Percentiles rank a stretch among this genome's conserved stretches.
Conservation (phyloP, 1,140 invertebrate genomes). For the Aradophagus sp. region DNA sequence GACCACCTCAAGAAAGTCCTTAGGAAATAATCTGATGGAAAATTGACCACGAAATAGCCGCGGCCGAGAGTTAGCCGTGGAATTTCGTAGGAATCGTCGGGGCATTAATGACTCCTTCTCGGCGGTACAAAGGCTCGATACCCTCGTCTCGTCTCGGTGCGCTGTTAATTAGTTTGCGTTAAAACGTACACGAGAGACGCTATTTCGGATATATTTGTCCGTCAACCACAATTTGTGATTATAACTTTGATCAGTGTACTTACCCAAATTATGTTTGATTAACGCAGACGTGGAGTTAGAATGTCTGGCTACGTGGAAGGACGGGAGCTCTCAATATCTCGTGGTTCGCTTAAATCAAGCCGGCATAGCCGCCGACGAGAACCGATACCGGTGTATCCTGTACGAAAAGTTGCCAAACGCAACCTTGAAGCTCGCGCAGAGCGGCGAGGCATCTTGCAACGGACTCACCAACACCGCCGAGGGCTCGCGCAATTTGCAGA, state of each 20-base stretch:
- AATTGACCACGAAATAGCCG: too few species aligned
- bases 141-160: conserved; percentile 11
- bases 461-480: conserved; percentile 80
- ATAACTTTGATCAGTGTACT: conserved; percentile 60
- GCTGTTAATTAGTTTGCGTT: conserved; percentile 51
- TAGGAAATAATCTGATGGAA: too few species aligned
- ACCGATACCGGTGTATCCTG: conserved; percentile 82
- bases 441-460: conserved; percentile 87
- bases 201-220: conserved; percentile 54
- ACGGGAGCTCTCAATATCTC: conserved; percentile 86
- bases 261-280: conserved; percentile 56
- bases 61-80: neutral
- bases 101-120: conserved; percentile 11
- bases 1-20: too few species aligned
- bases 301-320: conserved; percentile 89
- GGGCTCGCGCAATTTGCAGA: conserved; percentile 79
- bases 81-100: neutral
- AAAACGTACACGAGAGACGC: conserved; percentile 35
- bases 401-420: conserved; percentile 74
- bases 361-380: conserved; percentile 76
- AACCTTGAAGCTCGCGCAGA: conserved; percentile 80
- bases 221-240: conserved; percentile 51
- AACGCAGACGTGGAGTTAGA: conserved; percentile 85
- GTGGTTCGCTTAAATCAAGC: conserved; percentile 79
- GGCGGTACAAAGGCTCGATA: conserved; percentile 30